phyloP scores from a whole-genome alignment of 2,797 vertebrate genomes.

The Tiaroga cobitis region DNA sequence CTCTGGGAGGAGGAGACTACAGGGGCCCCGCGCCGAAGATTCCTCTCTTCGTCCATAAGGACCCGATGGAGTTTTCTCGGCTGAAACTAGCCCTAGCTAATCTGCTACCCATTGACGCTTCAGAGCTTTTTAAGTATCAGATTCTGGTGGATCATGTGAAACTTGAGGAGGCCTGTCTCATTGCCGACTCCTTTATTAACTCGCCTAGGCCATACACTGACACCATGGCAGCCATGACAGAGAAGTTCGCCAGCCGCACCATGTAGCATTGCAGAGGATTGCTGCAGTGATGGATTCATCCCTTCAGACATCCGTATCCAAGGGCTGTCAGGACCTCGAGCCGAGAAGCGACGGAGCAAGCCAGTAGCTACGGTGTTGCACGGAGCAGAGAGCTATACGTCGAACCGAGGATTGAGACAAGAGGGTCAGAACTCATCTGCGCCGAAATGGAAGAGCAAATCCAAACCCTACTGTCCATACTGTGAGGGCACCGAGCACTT shows the following conservation, averaged over 20 bases:
- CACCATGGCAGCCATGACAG: neutral
- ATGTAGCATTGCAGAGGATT: too few relatives aligned
- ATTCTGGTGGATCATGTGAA: neutral
- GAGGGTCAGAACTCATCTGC: neutral
- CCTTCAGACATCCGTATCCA: neutral
- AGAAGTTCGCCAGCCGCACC: too few relatives aligned
- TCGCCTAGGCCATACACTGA: neutral
- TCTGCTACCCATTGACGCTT: too few relatives aligned
- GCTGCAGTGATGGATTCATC: too few relatives aligned
- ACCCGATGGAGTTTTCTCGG: neutral
- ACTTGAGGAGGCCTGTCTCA: too few relatives aligned
- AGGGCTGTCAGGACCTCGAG: neutral
- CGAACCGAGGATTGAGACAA: neutral
- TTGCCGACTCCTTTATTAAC: too few relatives aligned
- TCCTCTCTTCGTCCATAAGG: neutral
- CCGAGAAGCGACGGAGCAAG: too few relatives aligned
- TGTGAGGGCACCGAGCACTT: too few relatives aligned
- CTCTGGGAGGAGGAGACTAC: too few relatives aligned
- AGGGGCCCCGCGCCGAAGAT: neutral
- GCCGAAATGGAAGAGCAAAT: neutral
- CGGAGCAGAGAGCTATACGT: neutral
- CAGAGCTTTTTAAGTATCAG: neutral
- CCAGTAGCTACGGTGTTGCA: too few relatives aligned
- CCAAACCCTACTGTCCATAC: conserved; percentile 15
- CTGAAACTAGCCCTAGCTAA: too few relatives aligned